phyloP scores from a whole-genome alignment of 2,888 invertebrate genomes.

The Drosophila neotestacea region DNA sequence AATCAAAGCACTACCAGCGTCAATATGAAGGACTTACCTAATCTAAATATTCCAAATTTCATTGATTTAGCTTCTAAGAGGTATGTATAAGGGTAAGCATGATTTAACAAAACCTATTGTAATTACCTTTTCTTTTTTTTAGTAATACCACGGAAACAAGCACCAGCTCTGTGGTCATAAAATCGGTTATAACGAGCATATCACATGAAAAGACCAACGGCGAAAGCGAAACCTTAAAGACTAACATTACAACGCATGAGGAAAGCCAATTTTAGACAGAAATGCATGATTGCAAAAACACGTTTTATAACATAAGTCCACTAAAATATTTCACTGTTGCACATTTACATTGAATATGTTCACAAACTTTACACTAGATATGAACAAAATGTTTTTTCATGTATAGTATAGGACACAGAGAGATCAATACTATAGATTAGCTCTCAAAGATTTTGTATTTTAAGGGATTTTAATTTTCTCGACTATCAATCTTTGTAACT shows the following conservation, averaged over 20 bases:
- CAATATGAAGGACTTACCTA: conserved; percentile 84
- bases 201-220: conserved; percentile 84
- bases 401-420: conserved; percentile 11
- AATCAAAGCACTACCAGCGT: conserved; percentile 83
- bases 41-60: conserved; percentile 82
- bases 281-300: neutral
- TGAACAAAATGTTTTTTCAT: neutral
- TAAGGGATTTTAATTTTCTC: neutral
- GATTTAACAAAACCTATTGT: neutral
- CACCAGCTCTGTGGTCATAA: conserved; percentile 85
- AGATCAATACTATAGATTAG: conserved; percentile 1
- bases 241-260: conserved; percentile 82
- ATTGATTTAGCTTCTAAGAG: conserved; percentile 82
- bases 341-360: conserved; percentile 6
- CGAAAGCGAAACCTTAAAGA: conserved; percentile 81
- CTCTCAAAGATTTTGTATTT: conserved; percentile 5
- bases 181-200: conserved; percentile 85
- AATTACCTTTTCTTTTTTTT: conserved; percentile 16
- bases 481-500: neutral
- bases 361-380: conserved; percentile 1
- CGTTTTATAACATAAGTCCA: conserved; percentile 5
- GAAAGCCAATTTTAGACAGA: conserved; percentile 84
- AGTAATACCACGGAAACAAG: conserved; percentile 84
- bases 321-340: conserved; percentile 8
- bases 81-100: conserved; percentile 50